Conservation (phyloP, 1,140 invertebrate species). For the Orchestia grillus region DNA sequence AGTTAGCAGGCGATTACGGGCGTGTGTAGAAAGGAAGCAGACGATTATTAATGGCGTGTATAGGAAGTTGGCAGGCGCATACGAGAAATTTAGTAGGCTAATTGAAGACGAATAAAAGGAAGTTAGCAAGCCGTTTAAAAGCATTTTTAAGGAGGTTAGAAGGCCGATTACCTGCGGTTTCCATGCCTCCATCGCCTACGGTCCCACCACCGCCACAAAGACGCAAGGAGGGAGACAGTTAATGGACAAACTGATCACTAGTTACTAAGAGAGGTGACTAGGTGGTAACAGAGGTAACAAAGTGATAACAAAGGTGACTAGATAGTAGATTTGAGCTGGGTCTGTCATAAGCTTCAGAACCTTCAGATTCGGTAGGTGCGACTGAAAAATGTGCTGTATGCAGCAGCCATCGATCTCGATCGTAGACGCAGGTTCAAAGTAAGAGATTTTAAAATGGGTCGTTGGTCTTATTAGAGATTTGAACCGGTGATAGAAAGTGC, state of each 20-base stretch:
- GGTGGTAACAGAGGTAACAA: too few relatives aligned
- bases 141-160: not conserved
- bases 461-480: not conserved
- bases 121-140: not conserved
- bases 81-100: not conserved
- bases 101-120: not conserved
- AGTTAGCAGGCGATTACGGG: not conserved
- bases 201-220: conserved; percentile 10
- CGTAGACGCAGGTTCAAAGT: not conserved
- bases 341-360: not conserved
- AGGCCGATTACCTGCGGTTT: conserved; percentile 44
- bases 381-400: not conserved
- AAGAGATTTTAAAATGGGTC: not conserved
- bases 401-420: not conserved
- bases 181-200: conserved; percentile 48
- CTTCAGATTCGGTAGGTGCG: not conserved
- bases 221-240: not conserved
- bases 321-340: not conserved
- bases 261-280: not conserved
- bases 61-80: not conserved
- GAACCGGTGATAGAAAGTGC: not conserved
- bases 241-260: not conserved
- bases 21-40: not conserved
- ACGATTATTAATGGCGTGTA: not conserved
- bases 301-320: not conserved